phyloP scores from a whole-genome alignment of 2,113 vertebrate species.

The Rostratula benghalensis region DNA sequence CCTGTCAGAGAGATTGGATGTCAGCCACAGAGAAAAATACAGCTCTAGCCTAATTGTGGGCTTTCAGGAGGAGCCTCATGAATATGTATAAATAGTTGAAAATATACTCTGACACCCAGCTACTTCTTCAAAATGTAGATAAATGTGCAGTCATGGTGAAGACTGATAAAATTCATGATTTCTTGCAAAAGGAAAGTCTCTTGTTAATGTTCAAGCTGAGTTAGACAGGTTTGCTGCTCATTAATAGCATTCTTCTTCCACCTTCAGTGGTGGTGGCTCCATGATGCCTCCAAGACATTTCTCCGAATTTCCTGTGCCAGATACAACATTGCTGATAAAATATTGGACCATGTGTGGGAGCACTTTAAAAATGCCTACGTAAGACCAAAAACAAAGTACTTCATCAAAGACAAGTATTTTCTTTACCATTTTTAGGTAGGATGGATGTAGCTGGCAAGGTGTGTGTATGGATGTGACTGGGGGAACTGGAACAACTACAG shows the following conservation, averaged over 20 bases:
- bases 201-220: not conserved
- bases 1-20: not conserved
- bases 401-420: not conserved
- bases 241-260: not conserved
- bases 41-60: not conserved
- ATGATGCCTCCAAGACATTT: not conserved
- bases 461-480: not conserved
- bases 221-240: not conserved
- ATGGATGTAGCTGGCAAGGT: not conserved
- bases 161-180: not conserved
- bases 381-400: not conserved
- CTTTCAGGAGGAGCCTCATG: not conserved
- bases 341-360: not conserved
- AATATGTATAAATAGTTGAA: not conserved
- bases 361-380: not conserved
- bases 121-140: not conserved
- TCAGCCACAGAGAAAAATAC: not conserved
- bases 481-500: not conserved
- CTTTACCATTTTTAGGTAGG: not conserved
- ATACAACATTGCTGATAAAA: not conserved
- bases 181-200: not conserved
- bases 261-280: not conserved
- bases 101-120: not conserved
- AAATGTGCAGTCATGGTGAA: not conserved
- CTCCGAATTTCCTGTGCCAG: not conserved